Evolutionary conservation across 2,888 invertebrate species (phyloP).

Genomic region (Cephus rjabovi): DNA sequence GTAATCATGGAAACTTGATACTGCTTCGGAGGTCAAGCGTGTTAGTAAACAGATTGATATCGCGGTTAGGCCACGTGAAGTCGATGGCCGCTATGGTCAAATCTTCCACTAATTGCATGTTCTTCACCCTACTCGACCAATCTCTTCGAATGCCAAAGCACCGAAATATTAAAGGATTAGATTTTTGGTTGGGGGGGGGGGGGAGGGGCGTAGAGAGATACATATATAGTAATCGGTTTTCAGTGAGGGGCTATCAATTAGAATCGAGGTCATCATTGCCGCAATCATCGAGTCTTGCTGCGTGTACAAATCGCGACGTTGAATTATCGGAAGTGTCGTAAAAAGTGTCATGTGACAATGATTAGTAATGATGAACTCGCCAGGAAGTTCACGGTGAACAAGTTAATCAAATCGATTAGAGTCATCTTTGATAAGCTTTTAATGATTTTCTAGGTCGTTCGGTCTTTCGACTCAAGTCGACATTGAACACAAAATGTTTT

Average conservation of each 20-base stretch:
- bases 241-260: not conserved
- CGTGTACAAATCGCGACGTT: not conserved
- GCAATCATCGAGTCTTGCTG: not conserved
- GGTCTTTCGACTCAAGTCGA: not conserved
- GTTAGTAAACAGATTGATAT: conserved; percentile 4
- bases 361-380: not conserved
- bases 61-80: not conserved
- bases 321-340: not conserved
- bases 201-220: too few species aligned
- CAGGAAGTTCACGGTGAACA: not conserved
- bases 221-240: not conserved
- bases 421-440: not conserved
- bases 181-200: not conserved
- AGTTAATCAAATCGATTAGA: not conserved
- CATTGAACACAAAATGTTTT: not conserved
- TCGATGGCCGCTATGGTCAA: not conserved
- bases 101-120: not conserved
- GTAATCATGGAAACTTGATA: conserved; percentile 3
- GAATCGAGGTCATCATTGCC: not conserved
- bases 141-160: not conserved
- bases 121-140: not conserved
- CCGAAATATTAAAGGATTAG: not conserved
- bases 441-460: not conserved
- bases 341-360: not conserved
- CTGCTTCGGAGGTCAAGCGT: not conserved